Conservation (phyloP, 64 coral and sea anemone genomes). For the Dendrophyllia cribrosa region DNA sequence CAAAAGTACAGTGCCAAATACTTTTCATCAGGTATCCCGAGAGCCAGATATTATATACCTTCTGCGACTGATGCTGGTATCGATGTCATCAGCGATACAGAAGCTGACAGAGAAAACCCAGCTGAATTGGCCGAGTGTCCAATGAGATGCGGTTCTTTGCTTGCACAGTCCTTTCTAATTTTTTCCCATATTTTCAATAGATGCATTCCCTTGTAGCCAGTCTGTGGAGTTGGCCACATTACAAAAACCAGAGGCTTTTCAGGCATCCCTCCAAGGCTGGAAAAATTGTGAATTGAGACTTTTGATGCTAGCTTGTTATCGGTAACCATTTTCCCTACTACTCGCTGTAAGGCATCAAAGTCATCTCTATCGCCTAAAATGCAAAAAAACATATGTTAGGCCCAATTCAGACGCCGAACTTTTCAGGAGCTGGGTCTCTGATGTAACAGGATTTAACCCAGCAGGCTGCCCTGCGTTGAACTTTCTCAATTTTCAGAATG, state of each 20-base stretch:
- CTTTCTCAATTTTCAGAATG: no score
- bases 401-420: no score
- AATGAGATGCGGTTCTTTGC: slow-evolving; percentile 22
- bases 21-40: slow-evolving; percentile 40
- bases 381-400: no score
- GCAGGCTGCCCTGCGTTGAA: no score
- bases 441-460: no score
- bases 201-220: not conserved
- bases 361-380: slow-evolving; percentile 59
- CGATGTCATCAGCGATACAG: slow-evolving; percentile 56
- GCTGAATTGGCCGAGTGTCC: slow-evolving; percentile 58
- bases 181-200: slow-evolving; percentile 41
- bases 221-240: slow-evolving; percentile 61
- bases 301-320: slow-evolving; percentile 28
- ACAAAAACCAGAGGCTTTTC: slow-evolving; percentile 39
- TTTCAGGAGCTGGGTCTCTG: no score
- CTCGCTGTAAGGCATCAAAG: slow-evolving; percentile 62
- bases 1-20: slow-evolving; percentile 76
- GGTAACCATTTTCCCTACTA: slow-evolving; percentile 37
- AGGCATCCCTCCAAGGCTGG: slow-evolving; percentile 3
- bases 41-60: slow-evolving; percentile 62
- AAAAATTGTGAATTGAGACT: slow-evolving; percentile 59
- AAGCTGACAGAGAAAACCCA: slow-evolving; percentile 53
- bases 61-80: slow-evolving; percentile 28
- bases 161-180: slow-evolving; percentile 18